These are phyloP conservation scores for Stratiomys singularior DNA, from an alignment of 2,888 invertebrate genomes.

Conservation along the genomic window DNA sequence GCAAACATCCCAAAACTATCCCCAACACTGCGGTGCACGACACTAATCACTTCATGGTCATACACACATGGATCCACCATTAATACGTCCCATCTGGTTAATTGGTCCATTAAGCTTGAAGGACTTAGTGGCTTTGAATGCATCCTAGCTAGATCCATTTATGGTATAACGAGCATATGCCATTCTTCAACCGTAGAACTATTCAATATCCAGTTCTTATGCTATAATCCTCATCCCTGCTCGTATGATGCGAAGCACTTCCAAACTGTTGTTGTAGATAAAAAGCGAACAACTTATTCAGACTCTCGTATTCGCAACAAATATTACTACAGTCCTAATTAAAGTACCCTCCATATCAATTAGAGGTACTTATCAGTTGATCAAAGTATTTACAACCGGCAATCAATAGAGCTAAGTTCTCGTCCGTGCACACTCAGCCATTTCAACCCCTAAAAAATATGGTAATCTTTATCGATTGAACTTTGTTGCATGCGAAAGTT, in stretches of 20 bases:
- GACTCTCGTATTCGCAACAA: neutral
- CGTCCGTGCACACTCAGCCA: neutral
- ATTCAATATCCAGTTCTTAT: too few species aligned
- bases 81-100: slow-evolving; percentile 22
- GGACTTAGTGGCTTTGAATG: slow-evolving; percentile 9
- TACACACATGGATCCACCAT: neutral
- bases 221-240: neutral
- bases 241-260: neutral
- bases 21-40: neutral
- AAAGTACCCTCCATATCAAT: slow-evolving; percentile 13
- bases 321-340: neutral
- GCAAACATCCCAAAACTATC: neutral
- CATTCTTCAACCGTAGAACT: neutral
- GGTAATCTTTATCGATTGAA: neutral
- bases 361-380: neutral
- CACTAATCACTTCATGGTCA: neutral
- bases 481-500: neutral
- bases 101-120: slow-evolving; percentile 31
- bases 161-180: neutral
- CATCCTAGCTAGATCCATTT: neutral
- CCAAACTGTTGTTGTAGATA: neutral
- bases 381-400: neutral
- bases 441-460: too few species aligned
- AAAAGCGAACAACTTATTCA: neutral
- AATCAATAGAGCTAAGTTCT: neutral